Base-by-base conservation (phyloP, 2,888 invertebrate species). In the Furcula furcula region DNA sequence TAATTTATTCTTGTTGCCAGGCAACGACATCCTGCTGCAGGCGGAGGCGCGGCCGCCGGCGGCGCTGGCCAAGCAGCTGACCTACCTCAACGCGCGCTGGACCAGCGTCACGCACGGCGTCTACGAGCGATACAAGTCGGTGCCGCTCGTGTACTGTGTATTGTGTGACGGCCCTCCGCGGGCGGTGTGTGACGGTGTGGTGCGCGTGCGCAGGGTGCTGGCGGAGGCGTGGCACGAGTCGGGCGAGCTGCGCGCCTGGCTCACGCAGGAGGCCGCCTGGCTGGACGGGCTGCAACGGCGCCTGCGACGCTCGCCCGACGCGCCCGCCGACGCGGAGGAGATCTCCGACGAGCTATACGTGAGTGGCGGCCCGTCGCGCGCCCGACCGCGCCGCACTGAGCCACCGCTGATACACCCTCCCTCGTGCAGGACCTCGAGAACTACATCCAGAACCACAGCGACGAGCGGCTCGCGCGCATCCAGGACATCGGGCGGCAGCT, bases 301-400 rank as follows among this genome's bases (percentile, higher is more conserved):
- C 46, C 89, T 97, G 55, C 92, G 94, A 51, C 85, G 92, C 54
- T 92, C 93, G 23, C 92, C 93, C 1, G 90, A 92, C 59, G 90
- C 89, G 67, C 93, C 93, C 40, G 95, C 94, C 18, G 98, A 98
- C 86, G 96, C 97, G 1, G 97, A 98, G 86, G 97, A 97, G 84
- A 94, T 97, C 49, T 95, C 96, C 19, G 97, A 97, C 71, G 95
- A 96, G 69, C 91, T 97, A 23, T 96, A 96, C 55, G 83, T 80
- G 26, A 56, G 75, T 44, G 4, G 9, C 77, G 4, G n/a, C 3
- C 12, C 11, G 10, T 1, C 0, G 5, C 14, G 7, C 11, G 12
- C 3, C n/a, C 20, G 18, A 10, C n/a, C 13, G n/a, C 16, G 11
- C 14, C 12, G 9, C 21, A 15, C 34, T n/a, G n/a, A n/a, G n/a